Base-by-base conservation (phyloP, 1,140 invertebrate species). In the Ostrea denselamellosa region DNA sequence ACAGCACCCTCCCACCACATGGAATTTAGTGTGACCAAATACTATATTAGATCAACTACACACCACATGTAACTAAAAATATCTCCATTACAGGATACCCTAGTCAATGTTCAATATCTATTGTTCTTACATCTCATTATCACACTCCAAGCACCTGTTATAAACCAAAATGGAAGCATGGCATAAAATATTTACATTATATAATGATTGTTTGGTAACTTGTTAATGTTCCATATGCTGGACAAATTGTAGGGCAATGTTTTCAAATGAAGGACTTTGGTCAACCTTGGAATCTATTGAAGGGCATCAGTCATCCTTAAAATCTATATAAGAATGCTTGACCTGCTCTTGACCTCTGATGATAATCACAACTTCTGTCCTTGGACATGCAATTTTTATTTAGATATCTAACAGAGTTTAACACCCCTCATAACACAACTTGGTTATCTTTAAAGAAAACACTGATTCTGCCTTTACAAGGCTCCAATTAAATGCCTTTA, bases 281-380 rank as follows among this genome's bases (percentile, higher is more conserved):
- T 71, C 68, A 71, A 34, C 68, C 68, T 71, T 71, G 28, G 28
- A 71, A 71, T 71, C 28, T 25, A 25, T 2, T 71, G 68, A 71
- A 71, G 68, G 28, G 68, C 9, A 34, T 71, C 9, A 34, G 25
- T 71, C 68, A 71, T 28, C 68, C 68, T 71, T 71, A 34, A 71
- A 71, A 1, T 28, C 12, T 28, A 14, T 25, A 71, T 5, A 10
- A 71, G 68, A 25, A 25, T 22, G 68, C 68, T 71, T 28, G 68
- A 71, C 68, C 68, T 17, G 25, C 68, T 28, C 68, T 71, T 71
- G 68, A 71, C 68, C 68, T 71, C 68, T 17, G 28, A 22, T 71
- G 28, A 34, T 34, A 71, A 34, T 34, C 19, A 62, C 7, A 62
- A n/a, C 17, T 7, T 62, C 17, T 62, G 14, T n/a, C 17, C 56